A percentile compares a stretch with the other conserved stretches of the same genome.
phyloP scores from a whole-genome alignment of 2,797 vertebrate genomes.

The Eulemur rubriventer region DNA sequence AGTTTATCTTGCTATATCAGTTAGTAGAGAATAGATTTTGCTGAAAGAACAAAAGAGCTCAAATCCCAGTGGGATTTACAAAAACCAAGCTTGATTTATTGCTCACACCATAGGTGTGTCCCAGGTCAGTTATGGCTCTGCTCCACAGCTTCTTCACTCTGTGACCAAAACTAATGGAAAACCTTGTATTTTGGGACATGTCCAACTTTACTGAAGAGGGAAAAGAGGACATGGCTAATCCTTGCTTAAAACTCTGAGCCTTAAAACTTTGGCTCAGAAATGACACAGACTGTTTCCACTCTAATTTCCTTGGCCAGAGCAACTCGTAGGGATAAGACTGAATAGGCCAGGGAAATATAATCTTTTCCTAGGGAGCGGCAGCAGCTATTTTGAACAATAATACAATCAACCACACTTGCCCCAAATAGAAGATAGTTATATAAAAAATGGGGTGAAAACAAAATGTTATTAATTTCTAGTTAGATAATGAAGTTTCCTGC shows the following conservation, averaged over 20 bases:
- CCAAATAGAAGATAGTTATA: background rate
- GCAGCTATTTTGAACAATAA: conserved; percentile 7
- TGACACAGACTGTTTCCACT: background rate
- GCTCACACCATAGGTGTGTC: background rate
- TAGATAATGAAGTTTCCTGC: background rate
- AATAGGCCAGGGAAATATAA: background rate
- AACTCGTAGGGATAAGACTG: background rate
- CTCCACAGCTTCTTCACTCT: background rate
- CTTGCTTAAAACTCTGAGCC: background rate
- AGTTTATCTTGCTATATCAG: background rate
- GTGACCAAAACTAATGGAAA: background rate
- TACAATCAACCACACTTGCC: background rate
- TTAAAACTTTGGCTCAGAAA: background rate
- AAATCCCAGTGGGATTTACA: background rate
- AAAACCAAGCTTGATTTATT: background rate
- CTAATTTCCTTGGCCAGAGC: background rate
- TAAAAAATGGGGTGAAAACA: background rate
- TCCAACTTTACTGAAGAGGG: background rate
- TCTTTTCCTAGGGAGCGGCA: background rate
- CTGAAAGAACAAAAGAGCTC: background rate
- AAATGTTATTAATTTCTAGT: conserved; percentile 17
- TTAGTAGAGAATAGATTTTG: background rate
- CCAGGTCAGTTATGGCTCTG: background rate
- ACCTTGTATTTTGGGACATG: background rate
- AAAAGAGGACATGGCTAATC: background rate